Evolutionary conservation across 1,140 invertebrate species (phyloP), one percentile per base, ranked within the genome.

Genomic region (Chrysoperla carnea): DNA sequence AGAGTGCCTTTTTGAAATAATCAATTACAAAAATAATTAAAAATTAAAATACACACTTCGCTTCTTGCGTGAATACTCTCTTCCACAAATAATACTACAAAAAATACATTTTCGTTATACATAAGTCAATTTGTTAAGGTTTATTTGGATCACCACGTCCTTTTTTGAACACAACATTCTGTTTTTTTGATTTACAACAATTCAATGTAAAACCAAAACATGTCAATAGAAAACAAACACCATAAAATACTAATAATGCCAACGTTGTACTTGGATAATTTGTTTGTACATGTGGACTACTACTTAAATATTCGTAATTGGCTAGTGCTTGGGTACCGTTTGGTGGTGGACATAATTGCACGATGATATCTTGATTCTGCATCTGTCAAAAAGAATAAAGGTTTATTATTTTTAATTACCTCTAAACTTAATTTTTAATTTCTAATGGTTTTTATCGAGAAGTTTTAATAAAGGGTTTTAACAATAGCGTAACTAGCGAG

Each of bases 301-400:
- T 55, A 15, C 64, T 55, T 27, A 70, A 52, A 48, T 71, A 67
- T 36, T 66, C 69, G 52, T 60, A 74, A 54, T 73, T 75, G 23
- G 63, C 58, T 29, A 86, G 60, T 11, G 81, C 73, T 53, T 81
- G 69, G 4, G 73, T 74, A n/a, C 81, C 82, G 51, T 84, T 81
- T 1, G 78, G 76, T 4, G 72, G 68, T 9, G 81, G 80, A 55
- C 83, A 86, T 13, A 77, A 72, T 54, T 84, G 79, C 14, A 85
- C 77, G 50, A 86, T 85, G 31, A 87, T 85, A 52, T 85, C 83
- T 56, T 82, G 76, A 46, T 77, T 73, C 52, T 84, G 81, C 29
- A 82, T 72, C 71, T 85, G 58, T 43, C 66, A 63, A 23, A 23
- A 23, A 23, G 17, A 23, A 23, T 23, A 23, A 5, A 23, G 17